phyloP scores from a whole-genome alignment of 2,113 vertebrate genomes.

The Phalacrocorax pelagicus region DNA sequence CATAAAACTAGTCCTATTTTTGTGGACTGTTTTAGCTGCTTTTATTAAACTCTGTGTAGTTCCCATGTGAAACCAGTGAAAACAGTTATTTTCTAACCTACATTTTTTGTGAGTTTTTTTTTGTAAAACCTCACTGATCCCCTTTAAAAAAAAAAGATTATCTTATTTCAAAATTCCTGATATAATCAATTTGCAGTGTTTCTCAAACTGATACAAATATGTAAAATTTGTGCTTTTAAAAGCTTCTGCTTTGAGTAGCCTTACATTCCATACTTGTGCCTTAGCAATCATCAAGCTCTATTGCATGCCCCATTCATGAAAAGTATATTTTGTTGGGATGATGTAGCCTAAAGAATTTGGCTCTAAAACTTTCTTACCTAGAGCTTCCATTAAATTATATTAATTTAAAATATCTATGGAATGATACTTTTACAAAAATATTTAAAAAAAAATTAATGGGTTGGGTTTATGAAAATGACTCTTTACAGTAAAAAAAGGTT shows the following conservation, averaged over 20 bases:
- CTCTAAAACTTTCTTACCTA: conserved; percentile 62
- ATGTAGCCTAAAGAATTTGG: conserved; percentile 55
- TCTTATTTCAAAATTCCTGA: conserved; percentile 45
- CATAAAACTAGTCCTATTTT: conserved; percentile 46
- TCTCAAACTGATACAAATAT: conserved; percentile 70
- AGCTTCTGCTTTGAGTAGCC: conserved; percentile 74
- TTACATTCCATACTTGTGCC: conserved; percentile 64
- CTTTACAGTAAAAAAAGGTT: conserved; percentile 82
- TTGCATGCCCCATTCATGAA: conserved; percentile 71
- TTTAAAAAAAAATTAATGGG: conserved; percentile 54
- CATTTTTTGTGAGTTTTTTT: neutral
- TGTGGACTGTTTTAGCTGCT: conserved; percentile 32
- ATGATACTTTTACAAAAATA: conserved; percentile 70
- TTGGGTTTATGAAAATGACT: conserved; percentile 73
- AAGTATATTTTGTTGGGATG: conserved; percentile 60
- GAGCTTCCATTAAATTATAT: conserved; percentile 81
- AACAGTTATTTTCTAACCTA: conserved; percentile 32
- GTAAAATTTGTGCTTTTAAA: conserved; percentile 77
- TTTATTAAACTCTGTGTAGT: conserved; percentile 58
- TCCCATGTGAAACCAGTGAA: conserved; percentile 50
- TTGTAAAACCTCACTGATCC: conserved; percentile 55
- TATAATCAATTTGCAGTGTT: conserved; percentile 32
- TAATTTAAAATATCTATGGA: conserved; percentile 84
- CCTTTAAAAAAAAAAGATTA: conserved; percentile 66
- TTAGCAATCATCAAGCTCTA: conserved; percentile 65